Conservation (phyloP, 2,113 vertebrate species). For the Dromas ardeola region DNA sequence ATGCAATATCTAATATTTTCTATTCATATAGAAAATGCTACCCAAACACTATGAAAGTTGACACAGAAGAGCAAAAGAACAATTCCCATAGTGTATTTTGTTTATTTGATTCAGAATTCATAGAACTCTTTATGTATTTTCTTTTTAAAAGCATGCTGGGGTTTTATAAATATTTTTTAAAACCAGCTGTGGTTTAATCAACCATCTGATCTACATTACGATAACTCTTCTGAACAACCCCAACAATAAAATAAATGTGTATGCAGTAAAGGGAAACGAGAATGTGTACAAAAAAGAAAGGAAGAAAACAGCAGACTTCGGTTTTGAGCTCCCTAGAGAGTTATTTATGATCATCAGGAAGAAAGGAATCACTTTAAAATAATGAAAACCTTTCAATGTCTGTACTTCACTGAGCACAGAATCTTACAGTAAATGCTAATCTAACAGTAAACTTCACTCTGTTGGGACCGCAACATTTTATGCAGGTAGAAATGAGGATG, state of each 20-base stretch:
- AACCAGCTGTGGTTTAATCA: conserved; percentile 43
- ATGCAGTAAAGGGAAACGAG: background rate
- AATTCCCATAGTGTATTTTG: background rate
- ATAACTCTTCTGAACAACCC: background rate
- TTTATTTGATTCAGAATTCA: background rate
- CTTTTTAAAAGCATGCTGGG: background rate
- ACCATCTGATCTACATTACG: background rate
- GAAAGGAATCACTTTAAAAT: conserved; percentile 38
- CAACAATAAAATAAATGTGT: background rate
- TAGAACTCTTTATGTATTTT: background rate
- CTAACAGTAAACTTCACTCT: background rate
- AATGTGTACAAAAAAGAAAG: background rate
- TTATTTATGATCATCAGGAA: conserved; percentile 22
- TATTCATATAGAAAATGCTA: background rate
- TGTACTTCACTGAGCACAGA: background rate
- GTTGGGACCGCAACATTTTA: background rate
- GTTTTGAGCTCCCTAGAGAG: background rate
- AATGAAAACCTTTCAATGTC: conserved; percentile 31
- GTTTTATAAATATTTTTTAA: conserved; percentile 21
- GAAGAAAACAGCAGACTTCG: background rate
- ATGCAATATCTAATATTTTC: background rate
- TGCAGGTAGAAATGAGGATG: background rate
- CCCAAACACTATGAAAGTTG: background rate
- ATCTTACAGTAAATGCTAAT: conserved; percentile 29
- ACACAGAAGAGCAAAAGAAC: background rate